A percentile compares a stretch with the other conserved stretches of the same genome.
Conservation (phyloP, 2,797 vertebrate genomes). For the Silurus lanzhouensis region DNA sequence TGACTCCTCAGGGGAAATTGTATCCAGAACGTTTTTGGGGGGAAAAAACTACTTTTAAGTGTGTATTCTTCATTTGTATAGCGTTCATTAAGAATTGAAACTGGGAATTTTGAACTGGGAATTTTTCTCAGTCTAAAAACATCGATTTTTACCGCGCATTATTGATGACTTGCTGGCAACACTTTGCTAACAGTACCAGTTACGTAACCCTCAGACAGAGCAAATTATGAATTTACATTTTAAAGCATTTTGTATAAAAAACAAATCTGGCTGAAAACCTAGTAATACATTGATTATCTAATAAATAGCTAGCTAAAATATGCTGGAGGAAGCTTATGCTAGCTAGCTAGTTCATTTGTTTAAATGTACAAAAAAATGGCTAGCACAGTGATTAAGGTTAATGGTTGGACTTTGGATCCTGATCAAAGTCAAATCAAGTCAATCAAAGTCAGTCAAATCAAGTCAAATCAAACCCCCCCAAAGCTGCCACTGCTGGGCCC, state of each 20-base stretch:
- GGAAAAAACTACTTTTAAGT: neutral
- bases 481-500: too few species aligned
- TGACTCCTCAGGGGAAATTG: neutral
- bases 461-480: too few species aligned
- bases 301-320: neutral
- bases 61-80: neutral
- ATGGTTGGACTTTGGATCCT: too few species aligned
- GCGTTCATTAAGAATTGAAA: neutral
- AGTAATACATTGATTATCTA: neutral
- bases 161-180: neutral
- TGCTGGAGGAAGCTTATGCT: neutral
- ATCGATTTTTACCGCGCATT: neutral
- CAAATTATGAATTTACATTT: neutral
- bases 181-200: neutral
- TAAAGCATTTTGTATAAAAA: neutral
- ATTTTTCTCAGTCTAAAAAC: constrained; percentile 1
- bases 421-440: too few species aligned
- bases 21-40: too few species aligned
- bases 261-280: neutral
- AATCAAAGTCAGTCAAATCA: too few species aligned
- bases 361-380: too few species aligned
- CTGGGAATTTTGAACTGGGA: neutral
- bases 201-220: neutral
- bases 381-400: too few species aligned
- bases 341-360: neutral